Base-by-base conservation (phyloP, 2,797 vertebrate species). In the Pangasius sanitwongsei region DNA sequence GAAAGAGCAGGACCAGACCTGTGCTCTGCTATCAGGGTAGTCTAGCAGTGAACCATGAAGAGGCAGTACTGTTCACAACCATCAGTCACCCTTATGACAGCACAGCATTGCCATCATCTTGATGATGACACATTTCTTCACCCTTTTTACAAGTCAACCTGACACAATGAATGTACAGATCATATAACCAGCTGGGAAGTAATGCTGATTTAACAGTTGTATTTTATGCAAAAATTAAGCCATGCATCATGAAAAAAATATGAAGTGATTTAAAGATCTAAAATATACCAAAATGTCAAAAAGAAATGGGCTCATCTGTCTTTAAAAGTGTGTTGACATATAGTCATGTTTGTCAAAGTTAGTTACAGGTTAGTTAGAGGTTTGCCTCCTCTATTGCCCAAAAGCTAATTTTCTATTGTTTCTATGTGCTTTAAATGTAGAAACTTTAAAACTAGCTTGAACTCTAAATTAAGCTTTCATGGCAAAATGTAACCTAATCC, bases 401-500 rank as follows among this genome's bases (percentile, higher is more conserved):
- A 75, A 74, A 48, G 6, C 4, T 23, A 8, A 34, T 55, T 78
- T 34, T 63, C 12, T 20, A 65, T 65, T 28, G 25, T 82, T 61
- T 44, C 16, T n/a, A 28, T 86, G 86, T 84, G 92, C 91, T 93
- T 92, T 90, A 90, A 92, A 92, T 93, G 93, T 94, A 92, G 95
- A 96, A 95, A 96, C 86, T 11, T 85, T 91, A 92, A 88, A 92
- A 92, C 91, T 92, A 92, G 92, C 92, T 93, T 91, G 86, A 80
- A 94, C 89, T 95, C 82, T 87, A 93, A 93, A 94, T 94, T 93
- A 92, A 81, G 69, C 91, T 92, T 95, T 94, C 90, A 92, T 93
- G 92, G 90, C 92, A 90, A 92, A 93, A 91, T 4, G 94, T 92
- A 96, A 96, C 93, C 90, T 85, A 93, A 95, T 95, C 93, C 92